A percentile compares a stretch with the other conserved stretches of the same genome.
Evolutionary conservation across 2,797 vertebrate species (phyloP).

Genomic region (Merluccius polli): DNA sequence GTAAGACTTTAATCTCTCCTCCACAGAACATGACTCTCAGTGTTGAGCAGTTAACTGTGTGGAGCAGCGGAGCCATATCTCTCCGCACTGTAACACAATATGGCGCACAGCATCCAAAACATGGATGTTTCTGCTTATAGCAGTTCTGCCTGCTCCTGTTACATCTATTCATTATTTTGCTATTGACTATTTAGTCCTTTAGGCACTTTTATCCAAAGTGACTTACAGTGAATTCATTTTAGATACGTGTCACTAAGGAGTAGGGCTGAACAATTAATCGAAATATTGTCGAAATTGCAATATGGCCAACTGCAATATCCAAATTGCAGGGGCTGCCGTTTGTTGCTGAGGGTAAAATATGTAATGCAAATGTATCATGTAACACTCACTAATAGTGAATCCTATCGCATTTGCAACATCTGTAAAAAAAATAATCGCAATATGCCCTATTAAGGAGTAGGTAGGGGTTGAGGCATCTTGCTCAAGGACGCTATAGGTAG

Average conservation of each 20-base stretch:
- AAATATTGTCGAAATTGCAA: too few relatives aligned
- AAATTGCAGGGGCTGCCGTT: too few relatives aligned
- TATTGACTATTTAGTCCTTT: not conserved
- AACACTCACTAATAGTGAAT: too few relatives aligned
- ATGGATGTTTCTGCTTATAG: not conserved
- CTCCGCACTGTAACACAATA: not conserved
- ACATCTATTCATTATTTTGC: slow-evolving; percentile 18
- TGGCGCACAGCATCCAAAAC: slow-evolving; percentile 10
- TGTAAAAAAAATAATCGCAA: too few relatives aligned
- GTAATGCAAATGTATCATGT: too few relatives aligned
- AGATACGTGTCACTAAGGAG: not conserved
- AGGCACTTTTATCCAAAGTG: not conserved
- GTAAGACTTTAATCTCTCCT: slow-evolving; percentile 37
- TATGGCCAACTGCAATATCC: too few relatives aligned
- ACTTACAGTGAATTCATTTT: not conserved
- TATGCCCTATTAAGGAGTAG: too few relatives aligned
- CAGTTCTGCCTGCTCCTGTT: slow-evolving; percentile 30
- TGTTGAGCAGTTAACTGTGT: slow-evolving; percentile 34
- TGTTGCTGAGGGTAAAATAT: too few relatives aligned
- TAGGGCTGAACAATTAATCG: too few relatives aligned
- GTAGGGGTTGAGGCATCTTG: too few relatives aligned
- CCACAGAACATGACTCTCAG: slow-evolving; percentile 29
- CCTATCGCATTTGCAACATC: too few relatives aligned
- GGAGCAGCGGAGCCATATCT: not conserved
- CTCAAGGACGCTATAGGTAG: too few relatives aligned